phyloP scores from a whole-genome alignment of 2,888 invertebrate species.

The Andrena praecox region DNA sequence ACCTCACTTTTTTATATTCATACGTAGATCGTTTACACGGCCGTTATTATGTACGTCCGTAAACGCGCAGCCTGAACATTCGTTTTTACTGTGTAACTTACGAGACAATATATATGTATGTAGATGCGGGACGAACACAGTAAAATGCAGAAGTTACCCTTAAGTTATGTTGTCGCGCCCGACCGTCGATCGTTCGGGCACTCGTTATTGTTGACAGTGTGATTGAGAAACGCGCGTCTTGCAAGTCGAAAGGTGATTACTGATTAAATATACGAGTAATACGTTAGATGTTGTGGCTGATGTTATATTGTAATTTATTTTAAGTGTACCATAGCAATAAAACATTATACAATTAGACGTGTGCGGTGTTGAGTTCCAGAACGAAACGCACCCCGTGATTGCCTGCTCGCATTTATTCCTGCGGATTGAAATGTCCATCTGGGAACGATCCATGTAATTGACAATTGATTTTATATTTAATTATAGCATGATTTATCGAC shows the following conservation, averaged over 20 bases:
- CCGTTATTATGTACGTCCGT: conserved; percentile 56
- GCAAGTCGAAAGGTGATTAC: conserved; percentile 53
- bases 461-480: too few relatives aligned
- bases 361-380: conserved; percentile 11
- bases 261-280: conserved; percentile 62
- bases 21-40: conserved; percentile 49
- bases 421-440: too few relatives aligned
- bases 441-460: too few relatives aligned
- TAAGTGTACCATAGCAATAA: conserved; percentile 81
- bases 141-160: conserved; percentile 58
- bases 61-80: conserved; percentile 58
- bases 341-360: conserved; percentile 56
- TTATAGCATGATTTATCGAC: too few relatives aligned
- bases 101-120: conserved; percentile 75
- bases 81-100: conserved; percentile 72
- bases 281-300: conserved; percentile 72
- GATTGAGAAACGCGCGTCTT: conserved; percentile 58
- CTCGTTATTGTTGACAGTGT: conserved; percentile 65
- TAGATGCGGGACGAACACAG: conserved; percentile 46
- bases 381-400: neutral
- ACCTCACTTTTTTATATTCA: conserved; percentile 60
- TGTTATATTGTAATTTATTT: conserved; percentile 81
- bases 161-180: conserved; percentile 49
- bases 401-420: too few relatives aligned
- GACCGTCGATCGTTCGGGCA: conserved; percentile 56